A percentile compares a stretch with the other conserved stretches of the same genome.
Conservation (phyloP, 2,113 vertebrate genomes). For the Melanostigma gelatinosum region DNA sequence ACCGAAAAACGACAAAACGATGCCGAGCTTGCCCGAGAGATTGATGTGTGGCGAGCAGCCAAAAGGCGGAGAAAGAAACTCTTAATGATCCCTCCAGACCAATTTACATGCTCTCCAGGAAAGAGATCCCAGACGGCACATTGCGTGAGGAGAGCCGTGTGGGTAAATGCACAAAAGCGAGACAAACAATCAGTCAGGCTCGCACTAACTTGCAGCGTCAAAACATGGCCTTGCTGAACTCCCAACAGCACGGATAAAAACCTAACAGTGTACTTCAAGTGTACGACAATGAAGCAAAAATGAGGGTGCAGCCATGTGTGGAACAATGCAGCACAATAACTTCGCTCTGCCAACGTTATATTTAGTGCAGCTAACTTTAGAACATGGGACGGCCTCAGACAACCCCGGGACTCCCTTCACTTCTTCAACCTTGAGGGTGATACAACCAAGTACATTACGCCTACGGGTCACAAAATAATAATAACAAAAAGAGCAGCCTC, state of each 20-base stretch:
- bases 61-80: not conserved
- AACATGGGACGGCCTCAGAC: not conserved
- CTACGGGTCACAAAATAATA: not conserved
- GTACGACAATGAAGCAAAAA: conserved; percentile 13
- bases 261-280: not conserved
- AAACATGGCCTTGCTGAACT: conserved; percentile 25
- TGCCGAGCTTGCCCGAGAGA: rapidly evolving
- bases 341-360: conserved; percentile 2
- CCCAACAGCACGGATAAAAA: conserved; percentile 10
- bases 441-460: not conserved
- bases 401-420: not conserved
- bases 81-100: not conserved
- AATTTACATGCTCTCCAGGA: conserved; percentile 33
- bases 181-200: conserved; percentile 4
- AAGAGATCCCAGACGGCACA: conserved; percentile 38
- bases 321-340: not conserved
- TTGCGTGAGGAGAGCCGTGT: conserved; percentile 43
- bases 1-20: not conserved
- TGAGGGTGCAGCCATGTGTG: not conserved
- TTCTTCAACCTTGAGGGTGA: conserved; percentile 4
- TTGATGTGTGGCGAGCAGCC: not conserved
- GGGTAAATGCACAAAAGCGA: conserved; percentile 44
- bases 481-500: not conserved
- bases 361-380: conserved; percentile 53
- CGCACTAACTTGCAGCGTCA: conserved; percentile 31